A percentile compares a stretch with the other conserved stretches of the same genome.
Conservation (phyloP, 2,888 invertebrate genomes). For the Chirona hameri region DNA sequence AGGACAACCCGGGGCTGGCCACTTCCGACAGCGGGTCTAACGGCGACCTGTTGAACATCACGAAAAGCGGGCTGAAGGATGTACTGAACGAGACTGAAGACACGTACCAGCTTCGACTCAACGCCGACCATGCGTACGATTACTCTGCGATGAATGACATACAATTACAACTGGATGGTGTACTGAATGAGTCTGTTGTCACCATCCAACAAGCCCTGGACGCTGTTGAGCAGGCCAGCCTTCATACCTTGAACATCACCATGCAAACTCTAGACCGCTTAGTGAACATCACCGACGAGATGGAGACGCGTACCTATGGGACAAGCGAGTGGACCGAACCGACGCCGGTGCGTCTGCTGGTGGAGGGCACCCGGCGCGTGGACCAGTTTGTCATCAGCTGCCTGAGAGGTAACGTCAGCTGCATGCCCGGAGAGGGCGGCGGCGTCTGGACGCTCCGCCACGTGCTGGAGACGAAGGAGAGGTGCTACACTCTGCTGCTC, state of each 20-base stretch:
- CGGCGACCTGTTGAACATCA: no score
- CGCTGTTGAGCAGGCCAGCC: no score
- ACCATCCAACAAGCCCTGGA: background rate
- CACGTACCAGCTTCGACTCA: no score
- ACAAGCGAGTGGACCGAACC: background rate
- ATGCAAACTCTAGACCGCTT: background rate
- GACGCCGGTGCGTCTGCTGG: background rate
- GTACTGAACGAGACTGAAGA: no score
- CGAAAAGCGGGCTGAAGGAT: no score
- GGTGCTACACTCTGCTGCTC: background rate
- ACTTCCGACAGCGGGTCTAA: no score
- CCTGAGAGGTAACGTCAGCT: background rate
- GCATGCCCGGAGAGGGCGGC: background rate
- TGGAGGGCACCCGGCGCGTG: background rate
- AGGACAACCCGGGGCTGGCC: no score
- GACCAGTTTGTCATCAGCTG: constrained; percentile 2
- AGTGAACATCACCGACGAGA: background rate
- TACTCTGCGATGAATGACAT: background rate
- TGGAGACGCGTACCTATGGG: no score
- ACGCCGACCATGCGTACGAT: no score
- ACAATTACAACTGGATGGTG: background rate
- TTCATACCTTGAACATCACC: background rate
- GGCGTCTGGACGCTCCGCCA: background rate
- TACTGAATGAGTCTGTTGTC: background rate
- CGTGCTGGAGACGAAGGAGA: background rate